Base-by-base conservation (phyloP, 2,797 vertebrate species). In the Astyanax mexicanus region DNA sequence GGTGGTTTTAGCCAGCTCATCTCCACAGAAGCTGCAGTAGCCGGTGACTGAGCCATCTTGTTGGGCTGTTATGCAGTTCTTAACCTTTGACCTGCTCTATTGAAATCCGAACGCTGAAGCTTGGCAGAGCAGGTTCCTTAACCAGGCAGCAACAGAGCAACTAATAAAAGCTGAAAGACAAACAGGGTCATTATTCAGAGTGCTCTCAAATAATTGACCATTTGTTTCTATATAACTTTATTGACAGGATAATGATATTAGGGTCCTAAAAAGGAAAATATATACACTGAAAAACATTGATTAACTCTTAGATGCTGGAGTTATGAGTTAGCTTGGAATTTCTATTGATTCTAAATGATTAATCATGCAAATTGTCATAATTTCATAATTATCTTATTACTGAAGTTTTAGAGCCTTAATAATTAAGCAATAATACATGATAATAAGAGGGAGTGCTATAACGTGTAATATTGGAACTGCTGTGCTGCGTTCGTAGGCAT, bases 31-130 rank as follows among this genome's bases (percentile, higher is more conserved):
- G 25, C 10, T 78, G 66, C 72, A 44, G 67, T 52, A 72, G 72
- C 25, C 1, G 32, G 70, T 27, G 37, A 79, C 44, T 47, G 70
- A 23, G 44, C 68, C 38, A 49, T 42, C 38, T 79, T 60, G 69
- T 74, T 60, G 19, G 54, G 54, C 37, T 51, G n/a, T 76, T 76
- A 69, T 72, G 54, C 66, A 77, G 69, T 71, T 57, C 65, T 52
- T 77, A 74, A 79, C 73, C 79, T 81, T 58, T 55, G 77, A 79
- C 73, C 73, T 40, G 32, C 25, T 79, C 64, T 80, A 55, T 77
- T 75, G 42, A 79, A 73, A 76, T 44, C 35, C n/a, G 21, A 77
- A 69, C 25, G 44, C 51, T 74, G 37, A 71, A 52, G 51, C 40
- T 12, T n/a, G 25, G 65, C 70, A 71, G 65, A 72, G 47, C 58